Evolutionary conservation across 2,113 vertebrate species (phyloP).

Genomic region (Pseudois nayaur): DNA sequence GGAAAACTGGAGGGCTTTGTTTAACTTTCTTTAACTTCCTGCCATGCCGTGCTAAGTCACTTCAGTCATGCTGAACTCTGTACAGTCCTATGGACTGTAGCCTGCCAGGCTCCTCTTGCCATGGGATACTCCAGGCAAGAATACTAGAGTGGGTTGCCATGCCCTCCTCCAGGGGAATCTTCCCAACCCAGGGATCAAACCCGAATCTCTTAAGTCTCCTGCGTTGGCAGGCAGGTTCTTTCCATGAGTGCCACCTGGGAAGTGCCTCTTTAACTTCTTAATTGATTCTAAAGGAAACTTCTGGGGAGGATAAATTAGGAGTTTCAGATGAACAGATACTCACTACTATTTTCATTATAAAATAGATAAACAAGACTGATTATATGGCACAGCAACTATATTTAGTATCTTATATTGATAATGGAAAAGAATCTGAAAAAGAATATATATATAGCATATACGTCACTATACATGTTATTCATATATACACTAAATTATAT

Average conservation of each 20-base stretch:
- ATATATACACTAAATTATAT: not conserved
- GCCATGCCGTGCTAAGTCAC: not conserved
- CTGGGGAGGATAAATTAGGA: not conserved
- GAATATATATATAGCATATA: not conserved
- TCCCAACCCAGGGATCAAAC: not conserved
- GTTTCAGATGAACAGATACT: not conserved
- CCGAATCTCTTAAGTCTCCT: not conserved
- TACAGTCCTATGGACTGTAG: not conserved
- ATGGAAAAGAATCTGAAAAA: not conserved
- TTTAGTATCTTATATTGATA: not conserved
- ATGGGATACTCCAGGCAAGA: not conserved
- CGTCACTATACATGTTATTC: not conserved
- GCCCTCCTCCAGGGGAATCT: not conserved
- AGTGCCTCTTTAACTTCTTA: not conserved
- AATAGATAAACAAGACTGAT: not conserved
- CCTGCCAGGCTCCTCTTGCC: not conserved
- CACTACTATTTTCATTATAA: not conserved
- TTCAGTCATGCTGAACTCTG: not conserved
- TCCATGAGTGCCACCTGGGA: not conserved
- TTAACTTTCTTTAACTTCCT: not conserved
- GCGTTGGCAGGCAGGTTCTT: not conserved
- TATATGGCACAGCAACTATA: not conserved
- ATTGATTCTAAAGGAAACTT: not conserved
- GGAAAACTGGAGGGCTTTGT: not conserved
- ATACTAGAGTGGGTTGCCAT: not conserved